These are phyloP conservation scores for Chaetodon auriga DNA, from an alignment of 2,113 vertebrate species.

Conservation along the genomic window DNA sequence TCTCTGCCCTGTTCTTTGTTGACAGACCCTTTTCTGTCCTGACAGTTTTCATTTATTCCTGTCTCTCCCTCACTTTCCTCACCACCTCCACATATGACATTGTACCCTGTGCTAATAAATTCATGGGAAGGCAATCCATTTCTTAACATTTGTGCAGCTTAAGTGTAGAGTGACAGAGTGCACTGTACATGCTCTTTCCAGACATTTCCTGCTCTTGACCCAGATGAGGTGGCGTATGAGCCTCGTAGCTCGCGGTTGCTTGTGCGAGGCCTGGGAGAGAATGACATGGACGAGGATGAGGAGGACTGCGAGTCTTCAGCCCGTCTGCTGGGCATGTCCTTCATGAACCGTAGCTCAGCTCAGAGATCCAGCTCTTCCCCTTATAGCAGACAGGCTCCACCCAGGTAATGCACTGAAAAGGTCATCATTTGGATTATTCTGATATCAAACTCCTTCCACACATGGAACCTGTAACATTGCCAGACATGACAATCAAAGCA, in stretches of 20 bases:
- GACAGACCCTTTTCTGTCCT: not conserved
- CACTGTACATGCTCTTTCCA: constrained; percentile 30
- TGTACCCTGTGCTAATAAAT: constrained; percentile 17
- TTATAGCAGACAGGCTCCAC: constrained; percentile 85
- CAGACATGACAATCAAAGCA: too few species aligned
- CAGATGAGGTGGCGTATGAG: constrained; percentile 93
- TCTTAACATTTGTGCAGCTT: not conserved
- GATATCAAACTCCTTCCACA: too few species aligned
- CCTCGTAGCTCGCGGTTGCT: constrained; percentile 93
- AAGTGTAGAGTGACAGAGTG: not conserved
- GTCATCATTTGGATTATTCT: not conserved
- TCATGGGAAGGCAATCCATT: not conserved
- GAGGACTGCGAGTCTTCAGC: constrained; percentile 97
- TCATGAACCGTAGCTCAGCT: constrained; percentile 95
- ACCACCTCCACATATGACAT: not conserved
- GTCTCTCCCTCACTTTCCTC: constrained; percentile 19
- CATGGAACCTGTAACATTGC: too few species aligned
- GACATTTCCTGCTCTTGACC: constrained; percentile 87
- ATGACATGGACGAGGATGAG: constrained; percentile 95
- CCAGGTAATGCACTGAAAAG: constrained; percentile 60
- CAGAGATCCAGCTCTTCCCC: constrained; percentile 83
- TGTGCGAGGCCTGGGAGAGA: constrained; percentile 94
- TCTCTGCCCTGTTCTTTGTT: not conserved
- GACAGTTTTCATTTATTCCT: constrained; percentile 5
- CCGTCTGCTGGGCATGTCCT: constrained; percentile 96